Evolutionary conservation across 1,140 invertebrate genomes (phyloP).

Genomic region (Pseudomyrmex flavicornis): DNA sequence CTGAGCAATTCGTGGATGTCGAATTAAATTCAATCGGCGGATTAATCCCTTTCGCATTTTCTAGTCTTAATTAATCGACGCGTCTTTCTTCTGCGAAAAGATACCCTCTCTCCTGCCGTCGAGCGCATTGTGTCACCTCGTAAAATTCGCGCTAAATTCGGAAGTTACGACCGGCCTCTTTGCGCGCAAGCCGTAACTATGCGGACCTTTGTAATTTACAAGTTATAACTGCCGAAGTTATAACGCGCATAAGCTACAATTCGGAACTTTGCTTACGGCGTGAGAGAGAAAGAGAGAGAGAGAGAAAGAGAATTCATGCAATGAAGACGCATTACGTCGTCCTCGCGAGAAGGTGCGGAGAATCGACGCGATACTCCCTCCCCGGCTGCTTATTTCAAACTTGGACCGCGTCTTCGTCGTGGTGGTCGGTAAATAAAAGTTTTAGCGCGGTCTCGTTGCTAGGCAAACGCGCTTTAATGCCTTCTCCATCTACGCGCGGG

Average conservation of each 20-base stretch:
- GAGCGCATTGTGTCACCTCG: slow-evolving; percentile 6
- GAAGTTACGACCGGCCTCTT: slow-evolving; percentile 59
- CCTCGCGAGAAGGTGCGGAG: slow-evolving; percentile 51
- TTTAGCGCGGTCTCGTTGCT: not conserved
- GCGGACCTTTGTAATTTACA: slow-evolving; percentile 68
- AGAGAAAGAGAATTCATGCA: slow-evolving; percentile 27
- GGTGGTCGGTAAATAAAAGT: slow-evolving; percentile 41
- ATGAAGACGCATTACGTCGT: slow-evolving; percentile 66
- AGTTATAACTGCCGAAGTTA: slow-evolving; percentile 73
- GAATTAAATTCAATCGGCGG: slow-evolving; percentile 20
- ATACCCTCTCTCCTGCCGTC: not conserved
- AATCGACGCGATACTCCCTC: slow-evolving; percentile 47
- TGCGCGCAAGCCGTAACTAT: slow-evolving; percentile 35
- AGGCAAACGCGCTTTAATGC: not conserved
- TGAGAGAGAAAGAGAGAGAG: no score
- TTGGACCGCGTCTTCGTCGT: slow-evolving; percentile 35
- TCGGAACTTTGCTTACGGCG: slow-evolving; percentile 55
- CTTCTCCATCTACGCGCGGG: slow-evolving; percentile 47
- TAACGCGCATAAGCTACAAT: slow-evolving; percentile 54
- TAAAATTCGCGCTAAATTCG: slow-evolving; percentile 50
- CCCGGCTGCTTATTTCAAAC: slow-evolving; percentile 61
- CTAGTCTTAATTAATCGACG: not conserved
- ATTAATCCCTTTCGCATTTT: slow-evolving; percentile 1
- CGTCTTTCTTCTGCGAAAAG: not conserved
- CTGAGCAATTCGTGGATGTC: slow-evolving; percentile 13